A percentile compares a stretch with the other conserved stretches of the same genome.
Conservation (phyloP, 2,113 vertebrate genomes). For the Otis tarda region DNA sequence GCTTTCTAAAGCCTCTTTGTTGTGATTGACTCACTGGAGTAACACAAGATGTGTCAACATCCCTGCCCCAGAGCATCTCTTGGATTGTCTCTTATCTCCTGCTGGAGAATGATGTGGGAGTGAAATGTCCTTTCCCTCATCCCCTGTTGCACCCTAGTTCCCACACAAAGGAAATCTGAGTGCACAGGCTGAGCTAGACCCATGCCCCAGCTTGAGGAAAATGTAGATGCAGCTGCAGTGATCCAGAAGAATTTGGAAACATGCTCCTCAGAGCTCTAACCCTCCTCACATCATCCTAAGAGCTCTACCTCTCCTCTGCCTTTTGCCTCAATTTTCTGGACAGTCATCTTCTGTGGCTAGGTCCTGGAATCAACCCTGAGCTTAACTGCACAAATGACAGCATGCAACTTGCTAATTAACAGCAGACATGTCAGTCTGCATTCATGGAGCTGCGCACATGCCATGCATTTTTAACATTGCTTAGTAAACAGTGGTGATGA, state of each 20-base stretch:
- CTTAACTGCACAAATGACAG: background rate
- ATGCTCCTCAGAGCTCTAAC: background rate
- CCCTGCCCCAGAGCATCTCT: background rate
- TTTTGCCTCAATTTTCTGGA: background rate
- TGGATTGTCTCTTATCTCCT: background rate
- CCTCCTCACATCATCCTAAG: background rate
- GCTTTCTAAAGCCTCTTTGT: background rate
- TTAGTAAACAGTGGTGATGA: constrained; percentile 22
- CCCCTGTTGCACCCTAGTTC: background rate
- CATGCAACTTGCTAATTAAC: background rate
- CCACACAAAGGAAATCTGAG: background rate
- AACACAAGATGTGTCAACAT: background rate
- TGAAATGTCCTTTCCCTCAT: background rate
- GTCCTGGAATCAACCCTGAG: background rate
- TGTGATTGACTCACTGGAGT: background rate
- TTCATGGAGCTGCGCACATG: background rate
- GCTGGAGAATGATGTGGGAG: background rate
- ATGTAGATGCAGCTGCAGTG: background rate
- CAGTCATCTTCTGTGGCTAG: background rate
- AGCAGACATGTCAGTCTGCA: background rate
- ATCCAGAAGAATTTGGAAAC: background rate
- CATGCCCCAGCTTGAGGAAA: background rate
- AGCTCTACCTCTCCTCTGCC: background rate
- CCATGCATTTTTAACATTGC: background rate
- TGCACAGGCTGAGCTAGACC: background rate